Evolutionary conservation across 2,113 vertebrate genomes (phyloP), one percentile per base, ranked within the genome.

Genomic region (Gallinago jamesoni): DNA sequence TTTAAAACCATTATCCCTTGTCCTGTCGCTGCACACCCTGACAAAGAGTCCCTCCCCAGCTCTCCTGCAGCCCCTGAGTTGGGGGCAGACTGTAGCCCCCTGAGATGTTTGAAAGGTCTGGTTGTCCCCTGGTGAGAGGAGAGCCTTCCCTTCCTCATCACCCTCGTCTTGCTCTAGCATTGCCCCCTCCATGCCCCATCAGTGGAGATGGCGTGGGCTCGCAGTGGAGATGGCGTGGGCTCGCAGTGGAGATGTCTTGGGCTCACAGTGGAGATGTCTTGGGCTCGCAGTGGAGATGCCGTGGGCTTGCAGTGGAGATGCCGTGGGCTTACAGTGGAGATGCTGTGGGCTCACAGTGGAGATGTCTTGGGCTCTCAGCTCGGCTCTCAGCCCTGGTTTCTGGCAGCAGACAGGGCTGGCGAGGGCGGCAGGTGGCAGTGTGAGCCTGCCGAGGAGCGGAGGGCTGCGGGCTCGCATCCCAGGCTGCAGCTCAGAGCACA

Each of bases 391-490:
- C 28, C 15, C 11, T 24, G 10, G 28, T 57, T 28, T 17, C 31
- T 1, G 2, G 22, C 14, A 2, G 41, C 24, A 0, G 11, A 17
- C 3, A 3, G 23, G 13, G 23, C 2, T 20, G 25, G 55, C 2
- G 27, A 39, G 45, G 41, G 87, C 94, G 2, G 95, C 94, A 97
- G 96, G 20, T 91, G 95, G 96, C 90, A 47, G 35, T 90, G 87
- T 56, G 70, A 93, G 92, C 41, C 90, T 6, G 57, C 52, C 3
- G n/a, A 87, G 52, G 8, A 47, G 37, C 63, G 5, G 22, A 28
- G 23, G 28, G 33, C 53, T 50, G 45, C 20, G 5, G 35, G 48
- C 28, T 6, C 10, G 14, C 35, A 28, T 21, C 31, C 3, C 1
- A 16, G 33, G 27, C 52, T 18, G 84, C 50, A 6, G 57, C 66